Evolutionary conservation across 2,888 invertebrate species (phyloP).

Genomic region (Scrobipalpa costella): DNA sequence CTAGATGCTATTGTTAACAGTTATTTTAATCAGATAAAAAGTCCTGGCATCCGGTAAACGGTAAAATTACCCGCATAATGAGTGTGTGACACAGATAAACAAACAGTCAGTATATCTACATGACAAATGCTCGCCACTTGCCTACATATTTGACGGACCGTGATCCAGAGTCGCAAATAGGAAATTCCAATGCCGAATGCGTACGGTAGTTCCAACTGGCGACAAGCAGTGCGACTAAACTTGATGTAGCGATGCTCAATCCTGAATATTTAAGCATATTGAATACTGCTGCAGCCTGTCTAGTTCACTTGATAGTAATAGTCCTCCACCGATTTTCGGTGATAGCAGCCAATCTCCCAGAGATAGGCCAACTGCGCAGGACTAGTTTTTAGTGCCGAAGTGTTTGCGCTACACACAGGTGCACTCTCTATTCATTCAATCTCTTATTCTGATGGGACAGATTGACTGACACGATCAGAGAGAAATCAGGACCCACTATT

Average conservation of each 20-base stretch:
- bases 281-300: too few species aligned
- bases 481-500: too few species aligned
- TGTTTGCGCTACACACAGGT: too few species aligned
- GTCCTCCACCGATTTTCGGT: too few species aligned
- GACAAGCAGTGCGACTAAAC: neutral
- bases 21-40: neutral
- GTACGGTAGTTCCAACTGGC: neutral
- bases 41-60: neutral
- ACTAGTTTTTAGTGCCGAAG: too few species aligned
- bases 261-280: neutral
- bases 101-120: neutral
- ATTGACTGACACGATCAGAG: too few species aligned
- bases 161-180: conserved; percentile 15
- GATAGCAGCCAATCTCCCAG: too few species aligned
- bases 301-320: too few species aligned
- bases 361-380: too few species aligned
- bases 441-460: too few species aligned
- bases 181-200: conserved; percentile 14
- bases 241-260: neutral
- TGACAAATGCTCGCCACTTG: conserved; percentile 13
- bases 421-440: too few species aligned
- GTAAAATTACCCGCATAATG: neutral
- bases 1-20: neutral
- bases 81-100: conserved; percentile 15
- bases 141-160: conserved; percentile 19